Base-by-base conservation (phyloP, 2,888 invertebrate genomes). In the Xylota segnis region DNA sequence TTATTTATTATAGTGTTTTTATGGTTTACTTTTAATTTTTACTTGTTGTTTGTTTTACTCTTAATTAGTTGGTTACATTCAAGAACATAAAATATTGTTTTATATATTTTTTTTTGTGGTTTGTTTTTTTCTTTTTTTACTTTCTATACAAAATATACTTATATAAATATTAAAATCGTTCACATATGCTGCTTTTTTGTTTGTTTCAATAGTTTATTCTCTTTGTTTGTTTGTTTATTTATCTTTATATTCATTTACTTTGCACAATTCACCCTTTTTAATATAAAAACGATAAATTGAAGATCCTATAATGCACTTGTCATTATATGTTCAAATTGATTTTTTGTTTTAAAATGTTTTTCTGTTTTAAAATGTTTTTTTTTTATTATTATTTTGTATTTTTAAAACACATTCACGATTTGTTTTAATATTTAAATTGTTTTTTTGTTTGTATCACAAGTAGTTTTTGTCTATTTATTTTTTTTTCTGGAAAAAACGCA, bases 241-340 rank as follows among this genome's bases (percentile, higher is more conserved):
- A n/a, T 0, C 61, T 74, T 72, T 61, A 40, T 77, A 63, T 70
- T 71, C 63, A 71, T 76, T 76, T 71, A 66, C 50, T 66, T 66
- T 56, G 71, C 86, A 86, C 86, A 86, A 86, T 86, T 86, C 86
- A 86, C 86, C 76, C 66, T 86, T 86, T 86, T 86, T 86, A 86
- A 86, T 86, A 82, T 86, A 86, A 86, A 86, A 86, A 86, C 76
- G 86, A 86, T 86, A 86, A 86, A 86, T 86, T 86, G 86, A 86
- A 77, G 70, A 68, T 43, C 45, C 6, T 86, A 86, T 86, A 86
- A 86, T 86, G 86, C 86, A 82, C 76, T 86, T 82, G 76, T 86
- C 86, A 86, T 86, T 86, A 84, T 81, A 75, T 81, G 29, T 43
- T 74, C 43, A 72, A 58, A 61, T 50, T 37, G 70, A 59, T 83